Percentiles rank a stretch among this genome's conserved stretches.
phyloP scores from a whole-genome alignment of 2,113 vertebrate genomes.

The Loxodonta africana region DNA sequence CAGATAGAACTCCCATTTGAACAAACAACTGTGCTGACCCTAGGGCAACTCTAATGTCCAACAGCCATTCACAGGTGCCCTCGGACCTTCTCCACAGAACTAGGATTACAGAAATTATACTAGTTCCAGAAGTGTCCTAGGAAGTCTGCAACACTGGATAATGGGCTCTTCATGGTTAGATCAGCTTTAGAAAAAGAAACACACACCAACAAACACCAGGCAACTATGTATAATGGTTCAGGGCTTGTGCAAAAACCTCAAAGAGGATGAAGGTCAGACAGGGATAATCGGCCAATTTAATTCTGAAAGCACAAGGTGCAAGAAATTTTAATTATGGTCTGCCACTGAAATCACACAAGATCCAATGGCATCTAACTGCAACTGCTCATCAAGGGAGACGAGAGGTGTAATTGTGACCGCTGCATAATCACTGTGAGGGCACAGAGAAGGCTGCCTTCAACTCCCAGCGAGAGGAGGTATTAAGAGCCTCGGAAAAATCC shows the following conservation, averaged over 20 bases:
- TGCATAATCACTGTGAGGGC: slow-evolving; percentile 78
- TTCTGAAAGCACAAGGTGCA: slow-evolving; percentile 83
- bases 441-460: slow-evolving; percentile 66
- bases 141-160: slow-evolving; percentile 34
- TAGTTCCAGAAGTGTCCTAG: slow-evolving; percentile 27
- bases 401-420: slow-evolving; percentile 85
- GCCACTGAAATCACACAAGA: slow-evolving; percentile 84
- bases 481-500: slow-evolving; percentile 77
- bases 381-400: slow-evolving; percentile 83
- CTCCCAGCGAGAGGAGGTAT: slow-evolving; percentile 76
- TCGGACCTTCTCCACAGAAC: neutral
- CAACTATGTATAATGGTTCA: slow-evolving; percentile 74
- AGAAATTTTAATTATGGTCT: slow-evolving; percentile 86
- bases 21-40: neutral
- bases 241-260: slow-evolving; percentile 81
- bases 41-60: neutral
- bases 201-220: slow-evolving; percentile 60
- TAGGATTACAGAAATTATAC: neutral
- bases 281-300: slow-evolving; percentile 85
- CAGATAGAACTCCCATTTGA: neutral
- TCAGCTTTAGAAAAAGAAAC: slow-evolving; percentile 46
- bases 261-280: slow-evolving; percentile 84
- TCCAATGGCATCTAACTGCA: slow-evolving; percentile 83
- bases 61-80: neutral
- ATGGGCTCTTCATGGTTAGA: slow-evolving; percentile 13